These are phyloP conservation scores for Philotrypesis tridentata DNA, from an alignment of 1,140 invertebrate species.

Conservation along the genomic window DNA sequence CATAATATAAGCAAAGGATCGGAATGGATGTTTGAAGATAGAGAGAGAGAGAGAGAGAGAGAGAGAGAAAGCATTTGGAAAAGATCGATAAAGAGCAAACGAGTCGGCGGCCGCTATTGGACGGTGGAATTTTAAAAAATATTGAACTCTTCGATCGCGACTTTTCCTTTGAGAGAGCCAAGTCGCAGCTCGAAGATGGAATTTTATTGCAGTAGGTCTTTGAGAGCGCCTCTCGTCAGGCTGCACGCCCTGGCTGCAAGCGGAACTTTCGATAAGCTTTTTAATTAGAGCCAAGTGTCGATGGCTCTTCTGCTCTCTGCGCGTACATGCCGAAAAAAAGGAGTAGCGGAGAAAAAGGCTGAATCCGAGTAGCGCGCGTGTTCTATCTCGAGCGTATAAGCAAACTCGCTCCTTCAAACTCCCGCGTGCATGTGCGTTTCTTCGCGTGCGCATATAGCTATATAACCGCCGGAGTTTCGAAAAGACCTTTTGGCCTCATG, in stretches of 20 bases:
- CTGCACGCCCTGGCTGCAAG: no score
- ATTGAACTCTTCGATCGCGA: conserved; percentile 25
- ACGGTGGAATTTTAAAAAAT: conserved; percentile 19
- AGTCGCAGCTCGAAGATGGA: not conserved
- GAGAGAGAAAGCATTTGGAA: conserved; percentile 8
- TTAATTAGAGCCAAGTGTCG: no score
- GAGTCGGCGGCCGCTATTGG: not conserved
- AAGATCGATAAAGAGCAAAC: conserved; percentile 25
- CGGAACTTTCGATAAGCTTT: no score
- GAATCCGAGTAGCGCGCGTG: no score
- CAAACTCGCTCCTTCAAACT: not conserved
- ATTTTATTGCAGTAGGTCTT: not conserved
- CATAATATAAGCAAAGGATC: not conserved
- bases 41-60: not conserved
- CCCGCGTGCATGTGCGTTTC: not conserved
- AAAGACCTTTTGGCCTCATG: conserved; percentile 16
- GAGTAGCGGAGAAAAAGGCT: no score
- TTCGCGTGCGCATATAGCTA: no score
- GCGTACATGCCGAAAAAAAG: no score
- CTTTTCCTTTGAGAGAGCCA: conserved; percentile 9
- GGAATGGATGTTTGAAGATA: not conserved
- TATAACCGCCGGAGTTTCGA: not conserved
- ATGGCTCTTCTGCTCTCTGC: no score
- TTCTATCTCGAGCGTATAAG: no score
- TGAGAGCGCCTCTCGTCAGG: no score